A percentile compares a stretch with the other conserved stretches of the same genome.
Evolutionary conservation across 1,140 invertebrate genomes (phyloP).

Genomic region (Archivesica marissinica): DNA sequence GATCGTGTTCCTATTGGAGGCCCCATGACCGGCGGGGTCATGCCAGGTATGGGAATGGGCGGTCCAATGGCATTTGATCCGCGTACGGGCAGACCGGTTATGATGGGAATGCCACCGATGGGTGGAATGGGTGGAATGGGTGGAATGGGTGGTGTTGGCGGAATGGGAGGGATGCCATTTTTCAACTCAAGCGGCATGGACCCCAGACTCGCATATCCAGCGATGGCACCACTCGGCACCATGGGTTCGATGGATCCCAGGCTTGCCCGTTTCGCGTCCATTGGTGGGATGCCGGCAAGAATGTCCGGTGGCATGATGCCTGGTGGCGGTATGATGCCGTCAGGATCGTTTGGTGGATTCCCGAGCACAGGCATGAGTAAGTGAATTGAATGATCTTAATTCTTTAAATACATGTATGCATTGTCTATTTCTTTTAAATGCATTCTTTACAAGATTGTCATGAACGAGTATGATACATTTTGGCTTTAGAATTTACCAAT

Average conservation of each 20-base stretch:
- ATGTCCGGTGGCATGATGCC: background rate
- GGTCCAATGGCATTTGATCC: conserved; percentile 6
- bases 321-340: background rate
- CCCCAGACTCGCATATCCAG: background rate
- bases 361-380: no score
- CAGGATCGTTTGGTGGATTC: background rate
- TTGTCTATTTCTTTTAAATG: no score
- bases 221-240: no score
- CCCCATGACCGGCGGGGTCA: background rate
- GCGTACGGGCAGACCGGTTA: conserved; percentile 6
- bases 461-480: no score
- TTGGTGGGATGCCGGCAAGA: background rate
- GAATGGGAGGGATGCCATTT: background rate
- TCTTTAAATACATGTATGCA: no score
- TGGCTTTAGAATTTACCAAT: no score
- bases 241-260: background rate
- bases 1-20: background rate
- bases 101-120: background rate
- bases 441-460: no score
- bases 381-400: no score
- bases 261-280: background rate
- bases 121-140: background rate
- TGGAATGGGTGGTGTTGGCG: conserved; percentile 16
- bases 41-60: background rate
- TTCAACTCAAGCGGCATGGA: background rate